Percentiles rank a stretch among this genome's conserved stretches.
Conservation (phyloP, 2,888 invertebrate species). For the Nemotelus pantherinus region DNA sequence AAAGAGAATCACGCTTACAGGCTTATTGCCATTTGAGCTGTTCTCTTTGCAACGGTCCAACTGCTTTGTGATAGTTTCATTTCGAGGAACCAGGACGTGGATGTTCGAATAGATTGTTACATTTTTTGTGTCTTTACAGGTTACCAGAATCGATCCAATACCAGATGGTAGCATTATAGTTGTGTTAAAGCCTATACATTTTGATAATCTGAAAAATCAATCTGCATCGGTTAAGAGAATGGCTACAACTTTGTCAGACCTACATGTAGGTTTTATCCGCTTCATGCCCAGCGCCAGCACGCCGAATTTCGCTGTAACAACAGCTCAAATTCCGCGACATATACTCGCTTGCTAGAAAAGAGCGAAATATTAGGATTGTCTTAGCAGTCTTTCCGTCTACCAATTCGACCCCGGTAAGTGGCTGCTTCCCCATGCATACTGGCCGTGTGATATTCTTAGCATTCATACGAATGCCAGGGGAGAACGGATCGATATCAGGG, state of each 20-base stretch:
- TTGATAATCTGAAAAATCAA: constrained; percentile 4
- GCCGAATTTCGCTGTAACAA: constrained; percentile 59
- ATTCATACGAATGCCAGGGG: constrained; percentile 65
- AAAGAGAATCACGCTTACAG: constrained; percentile 77
- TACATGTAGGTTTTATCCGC: constrained; percentile 53
- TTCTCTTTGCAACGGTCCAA: constrained; percentile 51
- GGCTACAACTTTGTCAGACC: background rate
- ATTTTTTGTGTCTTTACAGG: constrained; percentile 47
- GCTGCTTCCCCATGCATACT: constrained; percentile 57
- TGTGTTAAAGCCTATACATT: constrained; percentile 12
- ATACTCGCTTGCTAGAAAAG: constrained; percentile 54
- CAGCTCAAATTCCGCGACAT: constrained; percentile 55
- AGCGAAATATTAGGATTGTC: constrained; percentile 57
- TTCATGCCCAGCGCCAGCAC: constrained; percentile 54
- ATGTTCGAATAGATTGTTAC: constrained; percentile 55
- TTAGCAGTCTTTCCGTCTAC: constrained; percentile 53
- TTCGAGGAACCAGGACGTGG: constrained; percentile 66
- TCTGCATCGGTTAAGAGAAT: no score
- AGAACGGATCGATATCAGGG: constrained; percentile 70
- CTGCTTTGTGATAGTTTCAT: constrained; percentile 64
- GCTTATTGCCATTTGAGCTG: constrained; percentile 58
- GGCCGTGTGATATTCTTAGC: constrained; percentile 66
- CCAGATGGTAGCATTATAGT: background rate
- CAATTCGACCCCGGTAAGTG: constrained; percentile 59
- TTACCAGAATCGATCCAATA: constrained; percentile 13